phyloP scores from a whole-genome alignment of 2,888 invertebrate genomes.

The Cordylochernes scorpioides region DNA sequence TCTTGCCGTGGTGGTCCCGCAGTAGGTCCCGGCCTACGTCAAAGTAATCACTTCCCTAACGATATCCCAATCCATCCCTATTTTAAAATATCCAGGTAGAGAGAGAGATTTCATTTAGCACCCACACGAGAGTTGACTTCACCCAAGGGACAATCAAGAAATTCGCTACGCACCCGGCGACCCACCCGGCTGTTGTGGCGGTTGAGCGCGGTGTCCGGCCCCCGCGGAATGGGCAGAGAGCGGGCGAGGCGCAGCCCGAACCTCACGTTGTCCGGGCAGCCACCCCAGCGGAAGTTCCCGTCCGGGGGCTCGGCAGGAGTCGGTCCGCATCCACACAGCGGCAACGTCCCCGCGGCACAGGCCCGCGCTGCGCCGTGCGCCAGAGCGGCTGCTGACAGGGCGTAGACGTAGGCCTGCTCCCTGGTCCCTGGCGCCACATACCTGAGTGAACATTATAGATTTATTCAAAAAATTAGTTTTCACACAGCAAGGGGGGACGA shows the following conservation, averaged over 20 bases:
- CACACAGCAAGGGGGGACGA: neutral
- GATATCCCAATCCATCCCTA: too few relatives aligned
- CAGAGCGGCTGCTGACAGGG: conserved; percentile 79
- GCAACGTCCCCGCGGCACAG: conserved; percentile 62
- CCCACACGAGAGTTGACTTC: too few relatives aligned
- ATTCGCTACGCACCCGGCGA: conserved; percentile 68
- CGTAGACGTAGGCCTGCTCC: conserved; percentile 87
- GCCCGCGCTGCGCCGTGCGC: conserved; percentile 76
- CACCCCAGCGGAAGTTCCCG: conserved; percentile 62
- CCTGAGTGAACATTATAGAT: neutral
- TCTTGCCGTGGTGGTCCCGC: too few relatives aligned
- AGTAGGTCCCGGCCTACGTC: too few relatives aligned
- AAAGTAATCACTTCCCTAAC: too few relatives aligned
- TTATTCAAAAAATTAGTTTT: neutral
- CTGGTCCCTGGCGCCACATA: conserved; percentile 37
- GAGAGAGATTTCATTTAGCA: too few relatives aligned
- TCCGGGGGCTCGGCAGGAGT: conserved; percentile 39
- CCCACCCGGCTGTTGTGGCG: conserved; percentile 91
- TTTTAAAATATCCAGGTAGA: too few relatives aligned
- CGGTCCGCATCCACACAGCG: conserved; percentile 49
- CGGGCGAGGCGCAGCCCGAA: conserved; percentile 78
- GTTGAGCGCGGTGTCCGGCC: conserved; percentile 59
- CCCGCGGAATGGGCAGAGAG: too few relatives aligned
- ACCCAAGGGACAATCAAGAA: too few relatives aligned
- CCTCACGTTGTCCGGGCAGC: conserved; percentile 82